Base-by-base conservation (phyloP, 2,888 invertebrate species). In the Hirtodrosophila histrioides region DNA sequence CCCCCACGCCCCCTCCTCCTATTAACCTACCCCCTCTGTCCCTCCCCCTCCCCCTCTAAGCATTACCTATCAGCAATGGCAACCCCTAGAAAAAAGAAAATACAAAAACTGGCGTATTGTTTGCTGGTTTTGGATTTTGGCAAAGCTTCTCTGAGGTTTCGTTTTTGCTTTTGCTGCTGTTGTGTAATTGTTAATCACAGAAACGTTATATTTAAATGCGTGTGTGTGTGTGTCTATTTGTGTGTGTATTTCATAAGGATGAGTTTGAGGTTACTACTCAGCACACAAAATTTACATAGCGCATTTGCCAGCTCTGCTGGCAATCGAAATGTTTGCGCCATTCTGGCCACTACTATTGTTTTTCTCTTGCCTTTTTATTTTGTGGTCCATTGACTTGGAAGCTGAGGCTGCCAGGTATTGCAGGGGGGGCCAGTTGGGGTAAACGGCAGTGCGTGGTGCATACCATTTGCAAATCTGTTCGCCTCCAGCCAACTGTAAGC, bases 121-220 rank as follows among this genome's bases (percentile, higher is more conserved):
- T 73, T 41, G 64, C 44, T 48, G 56, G 10, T 69, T 64, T 60
- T 40, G 17, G 51, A 49, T 67, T 64, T 44, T 41, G 58, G 23
- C 49, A 71, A 68, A 37, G 63, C 24, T 57, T 65, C 54, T 62
- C 54, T 62, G 69, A 64, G 66, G 60, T 65, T 81, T 33, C 24
- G 53, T 56, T 50, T 56, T 39, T 43, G 46, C 63, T 64, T 69
- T 57, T 56, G 74, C 65, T 61, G 68, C 68, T 71, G 68, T 68
- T 75, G 75, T 85, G 83, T 78, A 82, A 82, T 82, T 82, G 83
- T 82, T 82, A 85, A 85, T 82, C 82, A 85, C 83, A 83, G 86
- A 69, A 77, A 75, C 48, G 74, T 53, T 66, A 44, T 66, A 44
- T 49, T 55, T 60, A 61, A 56, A 48, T 49, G 40, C 51, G 36